phyloP scores from a whole-genome alignment of 2,797 vertebrate species.

The Eidolon dupreanum region DNA sequence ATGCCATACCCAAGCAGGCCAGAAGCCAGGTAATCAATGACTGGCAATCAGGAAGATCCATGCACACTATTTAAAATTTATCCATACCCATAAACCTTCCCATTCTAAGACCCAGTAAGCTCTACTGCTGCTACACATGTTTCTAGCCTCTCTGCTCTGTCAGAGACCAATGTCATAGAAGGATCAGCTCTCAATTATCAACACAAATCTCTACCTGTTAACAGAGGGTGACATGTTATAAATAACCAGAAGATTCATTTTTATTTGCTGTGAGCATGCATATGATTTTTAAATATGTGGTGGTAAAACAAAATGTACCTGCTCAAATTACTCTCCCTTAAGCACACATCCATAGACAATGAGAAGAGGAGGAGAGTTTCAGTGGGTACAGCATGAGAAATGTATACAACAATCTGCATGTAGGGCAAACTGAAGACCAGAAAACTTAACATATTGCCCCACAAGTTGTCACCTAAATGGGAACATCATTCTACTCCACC shows the following conservation, averaged over 20 bases:
- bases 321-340: background rate
- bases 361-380: background rate
- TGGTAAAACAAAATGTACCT: background rate
- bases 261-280: background rate
- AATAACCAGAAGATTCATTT: background rate
- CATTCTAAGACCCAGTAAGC: background rate
- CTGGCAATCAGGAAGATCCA: background rate
- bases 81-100: background rate
- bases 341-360: background rate
- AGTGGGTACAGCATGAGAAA: background rate
- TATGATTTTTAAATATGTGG: background rate
- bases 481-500: background rate
- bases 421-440: background rate
- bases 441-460: background rate
- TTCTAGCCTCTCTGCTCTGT: background rate
- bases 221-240: background rate
- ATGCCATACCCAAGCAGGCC: background rate
- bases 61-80: background rate
- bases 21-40: background rate
- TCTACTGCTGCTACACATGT: fast-evolving
- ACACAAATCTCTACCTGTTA: background rate
- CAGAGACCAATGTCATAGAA: background rate
- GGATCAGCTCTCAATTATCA: background rate
- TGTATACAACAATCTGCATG: background rate
- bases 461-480: background rate